These are phyloP conservation scores for Hippocampus guttulatus DNA, from an alignment of 2,113 vertebrate genomes.

Conservation along the genomic window DNA sequence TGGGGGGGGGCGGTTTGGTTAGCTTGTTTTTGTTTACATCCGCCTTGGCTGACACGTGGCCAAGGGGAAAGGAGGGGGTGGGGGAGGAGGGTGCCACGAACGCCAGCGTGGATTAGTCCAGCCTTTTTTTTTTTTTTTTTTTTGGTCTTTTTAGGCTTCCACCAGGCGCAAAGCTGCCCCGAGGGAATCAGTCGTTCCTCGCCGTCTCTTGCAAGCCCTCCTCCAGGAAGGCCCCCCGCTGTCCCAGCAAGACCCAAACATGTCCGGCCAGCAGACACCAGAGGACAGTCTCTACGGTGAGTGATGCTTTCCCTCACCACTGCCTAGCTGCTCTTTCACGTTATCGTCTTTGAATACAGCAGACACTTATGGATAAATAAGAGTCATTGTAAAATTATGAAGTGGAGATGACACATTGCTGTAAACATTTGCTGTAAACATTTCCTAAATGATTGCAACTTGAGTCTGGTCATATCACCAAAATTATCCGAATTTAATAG, in stretches of 20 bases:
- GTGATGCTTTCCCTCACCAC: slow-evolving; percentile 15
- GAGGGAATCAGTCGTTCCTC: slow-evolving; percentile 7
- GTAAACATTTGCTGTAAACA: no score
- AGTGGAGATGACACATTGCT: no score
- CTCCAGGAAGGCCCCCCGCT: slow-evolving; percentile 1
- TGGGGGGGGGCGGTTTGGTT: background rate
- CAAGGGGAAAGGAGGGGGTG: background rate
- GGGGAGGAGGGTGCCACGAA: background rate
- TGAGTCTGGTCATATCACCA: background rate
- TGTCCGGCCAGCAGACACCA: slow-evolving; percentile 60
- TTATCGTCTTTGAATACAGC: background rate
- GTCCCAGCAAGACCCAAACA: slow-evolving; percentile 37
- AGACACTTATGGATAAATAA: background rate
- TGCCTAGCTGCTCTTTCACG: background rate
- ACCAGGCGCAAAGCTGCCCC: background rate
- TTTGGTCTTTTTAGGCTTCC: slow-evolving; percentile 7
- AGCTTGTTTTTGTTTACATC: slow-evolving; percentile 59
- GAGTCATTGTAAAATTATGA: background rate
- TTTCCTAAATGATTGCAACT: background rate
- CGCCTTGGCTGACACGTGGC: slow-evolving; percentile 46
- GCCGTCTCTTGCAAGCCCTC: slow-evolving; percentile 30
- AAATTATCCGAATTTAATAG: background rate
- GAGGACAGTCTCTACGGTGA: slow-evolving; percentile 70
- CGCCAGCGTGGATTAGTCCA: slow-evolving; percentile 47
- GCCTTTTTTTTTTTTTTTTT: slow-evolving; percentile 2